These are phyloP conservation scores for Alosa alosa DNA, from an alignment of 2,113 vertebrate species.

Conservation along the genomic window DNA sequence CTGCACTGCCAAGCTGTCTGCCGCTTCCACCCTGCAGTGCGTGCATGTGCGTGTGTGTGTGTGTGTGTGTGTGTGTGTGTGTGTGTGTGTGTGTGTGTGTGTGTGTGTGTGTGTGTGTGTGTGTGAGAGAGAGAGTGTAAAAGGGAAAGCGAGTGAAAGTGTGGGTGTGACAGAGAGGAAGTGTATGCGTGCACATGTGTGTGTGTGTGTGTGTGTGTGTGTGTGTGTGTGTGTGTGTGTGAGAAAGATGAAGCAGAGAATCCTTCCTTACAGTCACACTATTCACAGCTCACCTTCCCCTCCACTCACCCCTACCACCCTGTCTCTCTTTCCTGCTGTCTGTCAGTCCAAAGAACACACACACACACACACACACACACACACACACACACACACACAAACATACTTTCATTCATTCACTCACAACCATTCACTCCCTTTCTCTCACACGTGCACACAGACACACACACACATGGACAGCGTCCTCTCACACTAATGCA, in stretches of 20 bases:
- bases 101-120: conserved; percentile 16
- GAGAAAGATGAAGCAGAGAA: conserved; percentile 20
- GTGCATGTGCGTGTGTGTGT: conserved; percentile 22
- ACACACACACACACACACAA: not conserved
- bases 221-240: conserved; percentile 10
- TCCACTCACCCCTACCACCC: not conserved
- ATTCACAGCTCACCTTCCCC: not conserved
- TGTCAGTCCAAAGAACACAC: not conserved
- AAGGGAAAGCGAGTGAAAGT: not conserved
- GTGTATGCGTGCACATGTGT: conserved; percentile 37
- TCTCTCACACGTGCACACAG: conserved; percentile 17
- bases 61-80: conserved; percentile 7
- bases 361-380: not conserved
- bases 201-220: conserved; percentile 23
- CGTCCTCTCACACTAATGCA: conserved; percentile 36
- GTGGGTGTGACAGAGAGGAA: conserved; percentile 40
- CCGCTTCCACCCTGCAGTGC: conserved; percentile 40
- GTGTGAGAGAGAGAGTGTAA: not conserved
- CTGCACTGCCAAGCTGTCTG: conserved; percentile 48
- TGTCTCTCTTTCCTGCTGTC: conserved; percentile 28
- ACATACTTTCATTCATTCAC: not conserved
- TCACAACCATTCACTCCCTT: not conserved
- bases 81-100: not conserved
- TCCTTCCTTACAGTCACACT: conserved; percentile 34
- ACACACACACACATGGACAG: conserved; percentile 28